Percentiles rank a stretch among this genome's conserved stretches.
These are phyloP conservation scores for Bergia puertoricense DNA, from an alignment of 92 coral and sea anemone genomes.

Conservation along the genomic window DNA sequence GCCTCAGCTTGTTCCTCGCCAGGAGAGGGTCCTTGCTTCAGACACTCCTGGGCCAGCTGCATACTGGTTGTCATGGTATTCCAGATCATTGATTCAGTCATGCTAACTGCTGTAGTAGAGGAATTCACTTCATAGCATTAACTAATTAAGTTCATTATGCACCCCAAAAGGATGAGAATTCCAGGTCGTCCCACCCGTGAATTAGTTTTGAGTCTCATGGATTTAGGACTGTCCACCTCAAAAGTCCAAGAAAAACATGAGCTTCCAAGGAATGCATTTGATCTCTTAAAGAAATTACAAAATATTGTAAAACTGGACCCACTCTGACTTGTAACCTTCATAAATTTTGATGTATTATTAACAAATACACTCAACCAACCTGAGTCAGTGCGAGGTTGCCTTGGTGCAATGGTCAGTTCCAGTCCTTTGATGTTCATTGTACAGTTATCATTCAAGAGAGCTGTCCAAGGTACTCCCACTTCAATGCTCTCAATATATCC, in stretches of 20 bases:
- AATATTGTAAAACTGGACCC: no score
- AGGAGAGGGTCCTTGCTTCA: constrained; percentile 81
- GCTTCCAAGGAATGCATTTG: no score
- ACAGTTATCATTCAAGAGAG: constrained; percentile 94
- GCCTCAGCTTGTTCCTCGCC: constrained; percentile 89
- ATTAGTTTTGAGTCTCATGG: no score
- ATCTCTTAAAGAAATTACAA: no score
- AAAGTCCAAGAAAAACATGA: no score
- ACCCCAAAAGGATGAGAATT: no score
- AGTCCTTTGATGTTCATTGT: constrained; percentile 91
- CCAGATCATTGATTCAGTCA: constrained; percentile 93
- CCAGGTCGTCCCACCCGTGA: no score
- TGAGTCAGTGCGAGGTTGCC: constrained; percentile 77
- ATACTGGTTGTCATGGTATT: constrained; percentile 98
- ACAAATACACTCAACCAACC: constrained; percentile 44
- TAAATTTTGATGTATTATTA: no score
- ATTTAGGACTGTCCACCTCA: no score
- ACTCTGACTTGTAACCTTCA: no score
- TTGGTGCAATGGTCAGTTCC: constrained; percentile 83
- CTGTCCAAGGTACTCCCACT: constrained; percentile 98
- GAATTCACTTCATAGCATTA: background rate
- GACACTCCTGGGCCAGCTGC: constrained; percentile 97
- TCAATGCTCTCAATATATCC: constrained; percentile 92
- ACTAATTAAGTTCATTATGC: no score
- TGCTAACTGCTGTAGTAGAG: constrained; percentile 51